These are phyloP conservation scores for Chrysemys picta DNA, from an alignment of 2,113 vertebrate species.

Conservation along the genomic window DNA sequence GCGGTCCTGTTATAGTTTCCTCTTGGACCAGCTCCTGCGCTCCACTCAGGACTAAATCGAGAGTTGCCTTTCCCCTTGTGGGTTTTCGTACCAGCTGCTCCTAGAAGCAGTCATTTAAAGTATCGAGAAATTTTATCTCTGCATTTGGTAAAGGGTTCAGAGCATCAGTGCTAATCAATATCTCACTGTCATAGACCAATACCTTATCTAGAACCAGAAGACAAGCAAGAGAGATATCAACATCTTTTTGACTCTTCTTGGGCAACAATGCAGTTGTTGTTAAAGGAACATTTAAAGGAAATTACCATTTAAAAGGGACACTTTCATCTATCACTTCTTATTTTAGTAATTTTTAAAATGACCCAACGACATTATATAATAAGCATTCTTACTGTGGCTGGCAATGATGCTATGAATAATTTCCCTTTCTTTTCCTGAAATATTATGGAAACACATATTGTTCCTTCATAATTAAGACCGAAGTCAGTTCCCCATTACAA, in stretches of 20 bases:
- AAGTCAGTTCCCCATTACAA: neutral
- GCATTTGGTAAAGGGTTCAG: conserved; percentile 22
- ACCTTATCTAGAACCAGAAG: neutral
- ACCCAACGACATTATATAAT: neutral
- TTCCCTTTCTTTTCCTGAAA: neutral
- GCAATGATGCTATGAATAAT: neutral
- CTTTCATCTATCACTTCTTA: neutral
- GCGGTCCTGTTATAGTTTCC: too few species aligned
- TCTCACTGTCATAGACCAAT: neutral
- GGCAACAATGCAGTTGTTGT: neutral
- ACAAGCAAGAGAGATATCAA: neutral
- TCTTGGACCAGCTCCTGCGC: too few species aligned
- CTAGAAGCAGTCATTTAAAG: too few species aligned
- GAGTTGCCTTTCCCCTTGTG: too few species aligned
- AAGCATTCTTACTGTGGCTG: neutral
- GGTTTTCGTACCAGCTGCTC: too few species aligned
- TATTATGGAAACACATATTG: neutral
- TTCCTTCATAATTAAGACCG: neutral
- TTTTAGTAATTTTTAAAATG: neutral
- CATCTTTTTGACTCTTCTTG: neutral
- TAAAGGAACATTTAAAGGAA: neutral
- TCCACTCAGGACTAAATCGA: too few species aligned
- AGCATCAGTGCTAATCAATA: conserved; percentile 17
- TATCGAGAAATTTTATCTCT: too few species aligned
- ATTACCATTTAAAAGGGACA: neutral